Evolutionary conservation across 1,140 invertebrate genomes (phyloP), one percentile per base, ranked within the genome.

Genomic region (Drosophila kepulauana): DNA sequence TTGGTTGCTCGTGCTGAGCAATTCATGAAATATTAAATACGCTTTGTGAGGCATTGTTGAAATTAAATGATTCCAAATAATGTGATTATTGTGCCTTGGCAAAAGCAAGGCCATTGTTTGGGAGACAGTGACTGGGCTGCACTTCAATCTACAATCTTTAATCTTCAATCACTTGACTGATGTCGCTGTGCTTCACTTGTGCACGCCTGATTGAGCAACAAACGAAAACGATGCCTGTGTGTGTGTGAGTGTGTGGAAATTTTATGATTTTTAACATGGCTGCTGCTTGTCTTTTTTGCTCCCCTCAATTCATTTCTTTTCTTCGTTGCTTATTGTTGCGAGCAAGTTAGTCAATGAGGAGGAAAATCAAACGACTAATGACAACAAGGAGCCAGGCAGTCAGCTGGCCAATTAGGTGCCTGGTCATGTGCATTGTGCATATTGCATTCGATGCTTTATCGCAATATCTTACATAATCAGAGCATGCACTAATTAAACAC

Each of bases 11-110:
- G 66, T 75, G 79, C 82, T 7, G 30, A 56, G 75, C 75, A 80
- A 86, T 82, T 87, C 80, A 86, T 88, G 69, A 82, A 87, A 87
- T 87, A 87, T 87, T 88, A 88, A 87, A 87, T 80, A 75, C 72
- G 76, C 68, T 64, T 66, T 73, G 52, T 61, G 28, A 41, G 69
- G 52, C 80, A 75, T 82, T 88, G 84, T 84, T 75, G 33, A 88
- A 88, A 88, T 87, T 82, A 87, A 87, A 87, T 88, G 84, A 80
- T 75, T 72, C 66, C 79, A 73, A 79, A 81, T 87, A 87, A 88
- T 87, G 84, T 88, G 84, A 82, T 87, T 87, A 87, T 82, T 75
- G 51, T 52, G 68, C 61, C 52, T 45, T 28, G 7, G 33, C 33
- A 33, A 8, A 35, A 8, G 33, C 33, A 33, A 8, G 25, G 7